These are phyloP conservation scores for Hymenochirus boettgeri DNA, from an alignment of 2,113 vertebrate genomes.

Conservation along the genomic window DNA sequence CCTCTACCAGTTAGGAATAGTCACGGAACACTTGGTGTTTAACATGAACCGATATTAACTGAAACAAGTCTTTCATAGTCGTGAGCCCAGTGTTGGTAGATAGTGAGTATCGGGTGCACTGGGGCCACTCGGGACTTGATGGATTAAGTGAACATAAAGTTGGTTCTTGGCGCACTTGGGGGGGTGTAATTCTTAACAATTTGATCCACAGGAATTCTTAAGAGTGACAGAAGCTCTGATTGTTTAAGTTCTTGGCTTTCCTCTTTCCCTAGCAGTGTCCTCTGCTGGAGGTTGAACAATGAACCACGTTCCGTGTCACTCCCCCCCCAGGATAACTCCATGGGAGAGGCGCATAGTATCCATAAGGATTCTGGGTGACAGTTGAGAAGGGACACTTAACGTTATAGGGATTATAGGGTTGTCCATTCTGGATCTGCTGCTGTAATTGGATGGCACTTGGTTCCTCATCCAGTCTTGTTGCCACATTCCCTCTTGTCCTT, in stretches of 20 bases:
- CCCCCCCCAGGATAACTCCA: slow-evolving; percentile 55
- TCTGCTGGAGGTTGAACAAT: background rate
- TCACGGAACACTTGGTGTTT: too few species aligned
- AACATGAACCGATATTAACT: too few species aligned
- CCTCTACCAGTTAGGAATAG: too few species aligned
- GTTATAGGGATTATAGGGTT: background rate
- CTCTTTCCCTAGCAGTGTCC: fast-evolving
- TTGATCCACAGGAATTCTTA: fast-evolving
- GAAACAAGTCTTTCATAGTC: too few species aligned
- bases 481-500: background rate
- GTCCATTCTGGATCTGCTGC: background rate
- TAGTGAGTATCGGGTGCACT: too few species aligned
- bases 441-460: background rate
- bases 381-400: background rate
- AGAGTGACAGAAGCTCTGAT: slow-evolving; percentile 26
- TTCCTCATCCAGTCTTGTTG: fast-evolving
- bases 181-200: background rate
- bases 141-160: too few species aligned
- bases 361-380: slow-evolving; percentile 41
- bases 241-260: background rate
- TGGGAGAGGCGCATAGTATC: slow-evolving; percentile 52
- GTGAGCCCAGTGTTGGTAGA: too few species aligned
- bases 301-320: background rate
- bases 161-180: background rate
- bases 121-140: too few species aligned